These are phyloP conservation scores for Labeo calbasu DNA, from an alignment of 2,797 vertebrate genomes.

Conservation along the genomic window DNA sequence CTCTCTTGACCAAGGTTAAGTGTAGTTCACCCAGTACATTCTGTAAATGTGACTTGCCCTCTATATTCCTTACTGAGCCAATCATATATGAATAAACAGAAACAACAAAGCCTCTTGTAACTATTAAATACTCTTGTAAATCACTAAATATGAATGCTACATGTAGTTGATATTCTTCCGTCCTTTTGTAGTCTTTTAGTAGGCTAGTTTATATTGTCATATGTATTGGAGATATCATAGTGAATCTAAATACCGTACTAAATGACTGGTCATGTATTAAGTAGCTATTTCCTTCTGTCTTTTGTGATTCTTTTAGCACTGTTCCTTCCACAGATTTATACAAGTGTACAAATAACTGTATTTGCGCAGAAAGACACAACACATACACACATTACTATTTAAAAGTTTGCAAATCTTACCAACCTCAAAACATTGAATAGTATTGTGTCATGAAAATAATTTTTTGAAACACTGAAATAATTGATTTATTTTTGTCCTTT, in stretches of 20 bases:
- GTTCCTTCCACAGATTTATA: not conserved
- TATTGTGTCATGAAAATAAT: not conserved
- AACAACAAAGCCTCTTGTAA: not conserved
- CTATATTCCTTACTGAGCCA: not conserved
- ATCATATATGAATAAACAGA: not conserved
- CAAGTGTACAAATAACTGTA: not conserved
- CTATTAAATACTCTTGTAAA: not conserved
- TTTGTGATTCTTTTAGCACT: not conserved
- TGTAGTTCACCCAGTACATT: not conserved
- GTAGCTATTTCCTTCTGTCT: not conserved
- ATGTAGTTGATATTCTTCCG: not conserved
- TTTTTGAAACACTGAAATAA: not conserved
- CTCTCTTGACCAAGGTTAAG: not conserved
- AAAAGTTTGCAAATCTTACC: not conserved
- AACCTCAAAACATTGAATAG: not conserved
- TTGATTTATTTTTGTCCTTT: not conserved
- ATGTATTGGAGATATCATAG: no score
- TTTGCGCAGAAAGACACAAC: not conserved
- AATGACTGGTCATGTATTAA: not conserved
- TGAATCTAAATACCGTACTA: not conserved
- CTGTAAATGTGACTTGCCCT: not conserved
- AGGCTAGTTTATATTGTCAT: not conserved
- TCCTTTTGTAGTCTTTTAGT: not conserved
- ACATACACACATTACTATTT: not conserved
- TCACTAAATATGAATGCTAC: not conserved